Base-by-base conservation (phyloP, 2,797 vertebrate genomes). In the Acestrorhynchus altus region DNA sequence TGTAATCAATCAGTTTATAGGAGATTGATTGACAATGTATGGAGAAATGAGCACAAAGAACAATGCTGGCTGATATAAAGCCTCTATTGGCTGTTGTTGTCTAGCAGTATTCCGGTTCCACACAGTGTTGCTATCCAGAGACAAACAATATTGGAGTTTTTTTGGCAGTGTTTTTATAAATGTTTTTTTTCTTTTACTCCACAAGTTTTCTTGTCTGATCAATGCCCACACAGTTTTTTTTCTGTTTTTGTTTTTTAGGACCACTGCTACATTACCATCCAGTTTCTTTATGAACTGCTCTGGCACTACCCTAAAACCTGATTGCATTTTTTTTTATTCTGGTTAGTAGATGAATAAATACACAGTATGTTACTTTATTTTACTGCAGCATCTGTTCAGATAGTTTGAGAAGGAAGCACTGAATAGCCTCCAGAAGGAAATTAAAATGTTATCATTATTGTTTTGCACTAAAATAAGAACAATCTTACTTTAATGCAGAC, bases 1-100 rank as follows among this genome's bases (percentile, higher is more conserved):
- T 73, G 54, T 61, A 61, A 72, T 68, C 56, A 56, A 46, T 68
- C n/a, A 46, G 44, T 57, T 72, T 81, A 44, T 11, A 68, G 35
- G 4, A 47, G 35, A 15, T n/a, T n/a, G 68, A 72, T 70, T 77
- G 24, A 42, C 42, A 77, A 64, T 35, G 22, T 39, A 40, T 24
- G 11, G 0, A 35, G 6, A 2, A 6, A 2, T 2, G 31, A 35
- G 31, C 6, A 35, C 11, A 20, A 46, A 13, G 20, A 66, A 47
- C 26, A 46, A 26, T 24, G 18, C 42, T 16, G 46, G 64, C 64
- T 66, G 64, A 65, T 52, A 31, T 51, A 57, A 4, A 66, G 1
- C 40, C n/a, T 76, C 57, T 26, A 26, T 69, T 26, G 56, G 20
- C 54, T 8, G 6, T n/a, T 35, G 11, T 56, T 66, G 16, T 52